Base-by-base conservation (phyloP, 1,140 invertebrate species). In the Dendrolimus punctatus region DNA sequence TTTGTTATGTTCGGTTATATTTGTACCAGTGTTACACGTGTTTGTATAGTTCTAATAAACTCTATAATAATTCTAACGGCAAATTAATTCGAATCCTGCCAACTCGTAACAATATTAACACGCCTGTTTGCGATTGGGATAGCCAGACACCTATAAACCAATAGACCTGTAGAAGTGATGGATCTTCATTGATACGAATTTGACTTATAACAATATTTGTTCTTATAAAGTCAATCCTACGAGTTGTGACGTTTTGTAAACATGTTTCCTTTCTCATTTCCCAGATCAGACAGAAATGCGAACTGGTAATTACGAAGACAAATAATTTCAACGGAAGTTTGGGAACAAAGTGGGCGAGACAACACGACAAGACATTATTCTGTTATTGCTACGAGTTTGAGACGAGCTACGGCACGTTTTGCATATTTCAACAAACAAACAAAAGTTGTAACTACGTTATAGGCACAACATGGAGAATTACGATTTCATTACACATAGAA, bases 281-380 rank as follows among this genome's bases (percentile, higher is more conserved):
- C 55, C 46, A 68, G 64, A 66, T 65, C 58, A 64, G 64, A 63
- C 58, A 68, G 63, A 64, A 72, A 67, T 60, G 59, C 66, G 62
- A 53, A 62, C 56, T 62, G 63, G 58, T 75, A 71, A 72, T 74
- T 74, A 66, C 57, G 57, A 63, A 66, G 46, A 64, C 69, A 70
- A 70, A 66, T 64, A 66, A 66, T 67, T 65, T 68, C 40, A 42
- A 62, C 5, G 10, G 42, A 43, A 43, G 8, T n/a, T n/a, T 57
- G 59, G 44, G 39, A 50, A 41, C 44, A 53, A 55, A 47, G 53
- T 58, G 46, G 9, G 9, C 37, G 49, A 57, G 46, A 42, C 48
- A 55, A 49, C 40, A n/a, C 51, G 40, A 58, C 55, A 58, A 64
- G 42, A 52, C 57, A 57, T 58, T 53, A 41, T 48, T 55, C 55